Evolutionary conservation across 1,140 invertebrate genomes (phyloP).

Genomic region (Bathynomus jamesi): DNA sequence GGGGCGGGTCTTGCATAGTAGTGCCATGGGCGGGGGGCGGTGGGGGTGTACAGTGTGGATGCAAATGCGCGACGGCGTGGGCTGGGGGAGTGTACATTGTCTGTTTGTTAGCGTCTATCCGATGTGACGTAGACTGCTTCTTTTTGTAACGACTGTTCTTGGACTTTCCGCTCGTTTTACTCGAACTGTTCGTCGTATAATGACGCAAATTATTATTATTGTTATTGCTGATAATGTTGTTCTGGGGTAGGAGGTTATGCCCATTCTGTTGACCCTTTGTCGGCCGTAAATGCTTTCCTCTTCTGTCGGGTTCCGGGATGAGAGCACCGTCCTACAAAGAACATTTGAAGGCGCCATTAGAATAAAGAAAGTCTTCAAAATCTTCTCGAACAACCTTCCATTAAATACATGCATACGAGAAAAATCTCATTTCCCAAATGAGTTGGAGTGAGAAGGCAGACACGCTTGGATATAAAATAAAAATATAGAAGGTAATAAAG

Average conservation of each 20-base stretch:
- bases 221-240: constrained; percentile 4
- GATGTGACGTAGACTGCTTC: constrained; percentile 1
- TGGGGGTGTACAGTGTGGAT: constrained; percentile 23
- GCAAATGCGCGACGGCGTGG: constrained; percentile 20
- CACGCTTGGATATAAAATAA: too few species aligned
- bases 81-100: constrained; percentile 30
- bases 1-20: constrained; percentile 36
- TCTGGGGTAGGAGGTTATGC: constrained; percentile 1
- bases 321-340: constrained; percentile 29
- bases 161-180: constrained; percentile 12
- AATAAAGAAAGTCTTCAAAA: too few species aligned
- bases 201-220: constrained; percentile 11
- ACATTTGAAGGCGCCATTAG: too few species aligned
- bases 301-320: constrained; percentile 28
- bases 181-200: background rate
- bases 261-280: constrained; percentile 13
- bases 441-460: too few species aligned
- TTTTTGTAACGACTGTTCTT: constrained; percentile 3
- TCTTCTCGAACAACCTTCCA: too few species aligned
- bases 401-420: too few species aligned
- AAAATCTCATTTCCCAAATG: too few species aligned
- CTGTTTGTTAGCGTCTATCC: background rate
- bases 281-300: constrained; percentile 32
- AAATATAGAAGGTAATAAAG: too few species aligned
- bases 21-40: constrained; percentile 25